Evolutionary conservation across 2,113 vertebrate genomes (phyloP).

Genomic region (Colistium nudipinnis): DNA sequence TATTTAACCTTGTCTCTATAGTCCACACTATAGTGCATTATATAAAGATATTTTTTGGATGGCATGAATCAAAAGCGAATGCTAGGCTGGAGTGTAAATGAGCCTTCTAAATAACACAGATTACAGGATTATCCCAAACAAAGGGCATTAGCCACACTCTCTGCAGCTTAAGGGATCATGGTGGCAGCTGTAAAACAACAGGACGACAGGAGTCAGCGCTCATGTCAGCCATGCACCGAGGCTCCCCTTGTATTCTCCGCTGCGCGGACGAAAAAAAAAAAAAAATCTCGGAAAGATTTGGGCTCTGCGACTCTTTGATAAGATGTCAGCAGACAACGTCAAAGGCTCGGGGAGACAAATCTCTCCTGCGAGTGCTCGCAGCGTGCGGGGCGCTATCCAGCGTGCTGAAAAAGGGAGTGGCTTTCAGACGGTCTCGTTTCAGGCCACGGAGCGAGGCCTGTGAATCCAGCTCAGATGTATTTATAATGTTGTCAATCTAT

Average conservation of each 20-base stretch:
- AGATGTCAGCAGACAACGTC: slow-evolving; percentile 62
- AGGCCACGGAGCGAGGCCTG: slow-evolving; percentile 48
- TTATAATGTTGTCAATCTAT: too few species aligned
- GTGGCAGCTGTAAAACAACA: slow-evolving; percentile 83
- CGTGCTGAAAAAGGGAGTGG: slow-evolving; percentile 85
- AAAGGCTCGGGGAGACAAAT: slow-evolving; percentile 58
- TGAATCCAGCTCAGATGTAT: slow-evolving; percentile 19
- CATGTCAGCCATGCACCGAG: slow-evolving; percentile 55
- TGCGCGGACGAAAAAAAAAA: slow-evolving; percentile 47
- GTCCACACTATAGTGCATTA: slow-evolving; percentile 24
- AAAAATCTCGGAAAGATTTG: slow-evolving; percentile 56
- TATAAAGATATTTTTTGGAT: slow-evolving; percentile 41
- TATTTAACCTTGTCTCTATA: slow-evolving; percentile 24
- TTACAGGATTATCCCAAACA: slow-evolving; percentile 85
- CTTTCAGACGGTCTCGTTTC: slow-evolving; percentile 60
- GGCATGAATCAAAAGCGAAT: slow-evolving; percentile 63
- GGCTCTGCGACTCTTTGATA: slow-evolving; percentile 55
- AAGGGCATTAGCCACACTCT: slow-evolving; percentile 83
- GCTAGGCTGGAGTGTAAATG: slow-evolving; percentile 74
- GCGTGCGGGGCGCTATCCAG: slow-evolving; percentile 80
- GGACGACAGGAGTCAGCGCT: slow-evolving; percentile 75
- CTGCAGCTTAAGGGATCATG: slow-evolving; percentile 81
- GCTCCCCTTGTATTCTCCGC: slow-evolving; percentile 41
- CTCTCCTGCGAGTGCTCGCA: slow-evolving; percentile 47
- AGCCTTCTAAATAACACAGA: slow-evolving; percentile 82